phyloP scores from a whole-genome alignment of 2,797 vertebrate genomes.

The Rhincodon typus region DNA sequence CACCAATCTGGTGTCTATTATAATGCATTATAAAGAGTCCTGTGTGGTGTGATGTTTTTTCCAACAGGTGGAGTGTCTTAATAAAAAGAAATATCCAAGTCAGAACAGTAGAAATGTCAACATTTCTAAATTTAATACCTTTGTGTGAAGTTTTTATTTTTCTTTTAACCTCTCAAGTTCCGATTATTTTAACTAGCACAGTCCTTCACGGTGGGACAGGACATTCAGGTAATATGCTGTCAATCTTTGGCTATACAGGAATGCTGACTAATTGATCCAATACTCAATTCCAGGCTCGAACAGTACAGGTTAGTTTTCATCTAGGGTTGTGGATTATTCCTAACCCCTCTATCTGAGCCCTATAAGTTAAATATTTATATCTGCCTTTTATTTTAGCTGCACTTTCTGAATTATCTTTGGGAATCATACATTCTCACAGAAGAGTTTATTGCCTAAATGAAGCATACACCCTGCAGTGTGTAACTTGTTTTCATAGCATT shows the following conservation, averaged over 20 bases:
- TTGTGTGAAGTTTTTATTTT: neutral
- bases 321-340: neutral
- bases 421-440: neutral
- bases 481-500: neutral
- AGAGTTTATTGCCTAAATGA: neutral
- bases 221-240: neutral
- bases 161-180: neutral
- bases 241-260: neutral
- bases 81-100: neutral
- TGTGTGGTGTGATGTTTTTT: neutral
- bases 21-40: neutral
- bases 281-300: neutral
- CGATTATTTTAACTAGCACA: neutral
- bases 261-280: neutral
- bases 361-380: neutral
- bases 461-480: neutral
- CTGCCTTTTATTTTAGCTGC: neutral
- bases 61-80: neutral
- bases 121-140: neutral
- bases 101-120: neutral
- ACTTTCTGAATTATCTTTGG: neutral
- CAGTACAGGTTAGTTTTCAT: neutral
- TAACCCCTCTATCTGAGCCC: neutral
- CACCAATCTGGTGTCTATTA: neutral
- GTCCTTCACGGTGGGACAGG: neutral